Conservation (phyloP, 2,888 invertebrate species). For the Lissonota sp. region DNA sequence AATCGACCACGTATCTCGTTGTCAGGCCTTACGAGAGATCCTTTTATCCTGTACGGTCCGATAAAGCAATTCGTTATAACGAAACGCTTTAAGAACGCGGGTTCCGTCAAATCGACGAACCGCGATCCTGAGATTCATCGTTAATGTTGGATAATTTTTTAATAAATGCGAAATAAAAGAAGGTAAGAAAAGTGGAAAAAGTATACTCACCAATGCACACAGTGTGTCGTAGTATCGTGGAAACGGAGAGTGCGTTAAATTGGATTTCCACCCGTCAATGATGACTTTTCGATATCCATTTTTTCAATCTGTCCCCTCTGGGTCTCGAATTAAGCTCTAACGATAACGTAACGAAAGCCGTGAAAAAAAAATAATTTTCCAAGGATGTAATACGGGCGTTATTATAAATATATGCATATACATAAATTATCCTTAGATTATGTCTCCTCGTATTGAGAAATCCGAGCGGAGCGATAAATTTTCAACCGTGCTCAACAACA, state of each 20-base stretch:
- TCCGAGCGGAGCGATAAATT: constrained; percentile 14
- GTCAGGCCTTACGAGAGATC: constrained; percentile 12
- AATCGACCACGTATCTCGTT: constrained; percentile 12
- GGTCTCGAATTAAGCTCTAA: constrained; percentile 33
- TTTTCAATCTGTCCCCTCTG: neutral
- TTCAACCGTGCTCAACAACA: neutral
- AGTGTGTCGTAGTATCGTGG: constrained; percentile 14
- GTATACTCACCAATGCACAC: neutral
- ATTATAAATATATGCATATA: constrained; percentile 5
- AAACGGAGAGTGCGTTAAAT: neutral
- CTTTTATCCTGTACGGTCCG: constrained; percentile 18
- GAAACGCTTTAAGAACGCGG: constrained; percentile 29
- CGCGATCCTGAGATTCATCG: constrained; percentile 5
- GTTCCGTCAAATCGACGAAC: constrained; percentile 2
- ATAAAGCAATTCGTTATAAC: constrained; percentile 34
- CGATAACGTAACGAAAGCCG: constrained; percentile 23
- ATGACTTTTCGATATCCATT: neutral
- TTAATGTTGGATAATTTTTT: constrained; percentile 25
- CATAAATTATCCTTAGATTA: constrained; percentile 2
- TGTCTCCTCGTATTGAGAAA: constrained; percentile 11
- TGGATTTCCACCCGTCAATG: neutral
- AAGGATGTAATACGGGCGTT: constrained; percentile 34
- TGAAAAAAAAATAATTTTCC: neutral
- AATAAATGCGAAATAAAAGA: constrained; percentile 36
- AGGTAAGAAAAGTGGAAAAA: neutral